Conservation (phyloP, 2,888 invertebrate genomes). For the Eurytoma californica region DNA sequence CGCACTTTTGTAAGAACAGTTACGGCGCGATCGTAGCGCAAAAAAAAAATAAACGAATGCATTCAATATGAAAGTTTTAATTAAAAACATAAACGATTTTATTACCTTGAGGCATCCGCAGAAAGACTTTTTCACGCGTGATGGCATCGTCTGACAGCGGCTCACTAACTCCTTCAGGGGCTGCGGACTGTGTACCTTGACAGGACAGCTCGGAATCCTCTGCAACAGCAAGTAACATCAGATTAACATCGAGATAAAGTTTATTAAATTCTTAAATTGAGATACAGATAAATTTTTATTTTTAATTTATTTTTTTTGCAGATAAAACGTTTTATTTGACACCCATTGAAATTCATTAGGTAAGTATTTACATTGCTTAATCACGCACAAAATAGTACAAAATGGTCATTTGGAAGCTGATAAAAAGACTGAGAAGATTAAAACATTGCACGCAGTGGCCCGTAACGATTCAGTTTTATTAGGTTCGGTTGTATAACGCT, state of each 20-base stretch:
- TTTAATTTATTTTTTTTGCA: no score
- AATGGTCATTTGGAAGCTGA: no score
- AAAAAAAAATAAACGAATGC: no score
- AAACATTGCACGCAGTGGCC: no score
- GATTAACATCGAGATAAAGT: not conserved
- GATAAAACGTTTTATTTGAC: no score
- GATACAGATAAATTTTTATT: no score
- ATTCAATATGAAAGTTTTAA: not conserved
- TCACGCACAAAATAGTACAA: no score
- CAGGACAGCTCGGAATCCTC: conserved; percentile 73
- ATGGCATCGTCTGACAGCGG: conserved; percentile 74
- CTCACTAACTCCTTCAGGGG: conserved; percentile 74
- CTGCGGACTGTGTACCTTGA: conserved; percentile 73
- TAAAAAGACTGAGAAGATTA: no score
- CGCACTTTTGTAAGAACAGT: no score
- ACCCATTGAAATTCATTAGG: no score
- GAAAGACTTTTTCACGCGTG: conserved; percentile 76
- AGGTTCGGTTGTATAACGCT: not conserved
- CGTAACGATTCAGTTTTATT: not conserved
- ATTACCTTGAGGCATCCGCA: conserved; percentile 91
- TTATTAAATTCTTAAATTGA: not conserved
- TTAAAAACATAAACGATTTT: conserved; percentile 42
- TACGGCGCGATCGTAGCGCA: no score
- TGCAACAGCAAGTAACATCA: conserved; percentile 60
- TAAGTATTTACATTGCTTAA: no score